Base-by-base conservation (phyloP, 2,888 invertebrate species). In the Chydorus sphaericus region DNA sequence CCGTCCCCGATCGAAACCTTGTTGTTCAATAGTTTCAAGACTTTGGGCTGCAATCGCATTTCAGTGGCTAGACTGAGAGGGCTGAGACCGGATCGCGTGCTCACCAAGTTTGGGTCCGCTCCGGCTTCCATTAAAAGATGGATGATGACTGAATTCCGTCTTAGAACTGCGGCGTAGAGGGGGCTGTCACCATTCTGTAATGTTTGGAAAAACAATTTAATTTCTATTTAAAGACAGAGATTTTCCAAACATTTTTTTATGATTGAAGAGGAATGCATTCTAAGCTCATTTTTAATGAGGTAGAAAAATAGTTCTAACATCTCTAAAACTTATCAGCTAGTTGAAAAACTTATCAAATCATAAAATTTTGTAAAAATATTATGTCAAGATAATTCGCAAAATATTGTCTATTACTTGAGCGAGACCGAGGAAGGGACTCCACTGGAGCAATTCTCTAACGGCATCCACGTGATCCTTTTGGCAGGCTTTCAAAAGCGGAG, bases 391-490 rank as follows among this genome's bases (percentile, higher is more conserved):
- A 28, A 48, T 8, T 3, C 26, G 18, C 4, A 18, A 11, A 14
- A 18, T 16, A 23, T 48, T 6, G 20, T n/a, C 14, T 48, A 39
- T 8, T 16, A 52, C 52, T 37, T 52, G 52, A 20, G 23, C 20
- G 16, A 52, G 8, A 26, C 37, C 52, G 31, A 52, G n/a, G 7
- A 38, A 48, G 10, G 93, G 91, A 56, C 82, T 81, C 67, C 83
- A 82, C 64, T 82, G 83, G 57, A 94, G 77, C 61, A 93, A 72
- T 67, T 89, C 88, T 0, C 80, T 79, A 1, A 91, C 84, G 3
- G 93, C 92, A 10, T 85, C 84, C 3, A 83, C 77, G 70, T 91
- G 90, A 0, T 93, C 93, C 73, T 94, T 94, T 71, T 94, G 93
- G 33, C 90, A 83, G 33, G 93, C 92, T 71, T 94, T 94, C 71